A percentile compares a stretch with the other conserved stretches of the same genome.
These are phyloP conservation scores for Hypotaenidia philippensis DNA, from an alignment of 2,797 vertebrate species.

Conservation along the genomic window DNA sequence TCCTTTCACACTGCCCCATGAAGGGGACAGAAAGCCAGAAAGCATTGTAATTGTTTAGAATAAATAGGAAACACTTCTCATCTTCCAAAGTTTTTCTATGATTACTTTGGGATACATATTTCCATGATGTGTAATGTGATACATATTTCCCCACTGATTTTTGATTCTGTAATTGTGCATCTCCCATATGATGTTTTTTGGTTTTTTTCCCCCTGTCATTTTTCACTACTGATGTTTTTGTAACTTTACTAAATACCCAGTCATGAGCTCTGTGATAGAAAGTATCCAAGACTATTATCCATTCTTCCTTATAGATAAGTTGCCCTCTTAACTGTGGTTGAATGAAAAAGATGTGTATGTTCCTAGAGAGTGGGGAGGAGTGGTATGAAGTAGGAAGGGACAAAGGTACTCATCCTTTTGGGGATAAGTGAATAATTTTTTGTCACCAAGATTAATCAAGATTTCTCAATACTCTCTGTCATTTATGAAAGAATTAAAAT, in stretches of 20 bases:
- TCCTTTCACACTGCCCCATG: background rate
- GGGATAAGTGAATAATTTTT: background rate
- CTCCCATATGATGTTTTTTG: background rate
- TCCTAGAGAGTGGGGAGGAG: background rate
- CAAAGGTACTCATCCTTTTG: background rate
- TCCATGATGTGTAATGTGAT: background rate
- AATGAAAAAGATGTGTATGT: background rate
- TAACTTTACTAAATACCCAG: background rate
- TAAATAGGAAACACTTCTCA: background rate
- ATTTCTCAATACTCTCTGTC: background rate
- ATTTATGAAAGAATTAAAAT: background rate
- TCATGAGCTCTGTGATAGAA: background rate
- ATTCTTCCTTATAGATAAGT: background rate
- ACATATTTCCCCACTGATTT: background rate
- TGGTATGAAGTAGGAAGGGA: background rate
- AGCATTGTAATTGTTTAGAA: background rate
- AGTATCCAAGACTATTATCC: background rate
- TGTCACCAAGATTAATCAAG: background rate
- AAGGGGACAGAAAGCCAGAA: background rate
- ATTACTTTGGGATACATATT: background rate
- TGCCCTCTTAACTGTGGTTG: background rate
- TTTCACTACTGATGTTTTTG: background rate
- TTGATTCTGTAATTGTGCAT: background rate
- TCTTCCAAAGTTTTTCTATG: background rate
- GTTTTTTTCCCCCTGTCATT: background rate